Conservation (phyloP, 2,797 vertebrate genomes). For the Pogoniulus pusillus region DNA sequence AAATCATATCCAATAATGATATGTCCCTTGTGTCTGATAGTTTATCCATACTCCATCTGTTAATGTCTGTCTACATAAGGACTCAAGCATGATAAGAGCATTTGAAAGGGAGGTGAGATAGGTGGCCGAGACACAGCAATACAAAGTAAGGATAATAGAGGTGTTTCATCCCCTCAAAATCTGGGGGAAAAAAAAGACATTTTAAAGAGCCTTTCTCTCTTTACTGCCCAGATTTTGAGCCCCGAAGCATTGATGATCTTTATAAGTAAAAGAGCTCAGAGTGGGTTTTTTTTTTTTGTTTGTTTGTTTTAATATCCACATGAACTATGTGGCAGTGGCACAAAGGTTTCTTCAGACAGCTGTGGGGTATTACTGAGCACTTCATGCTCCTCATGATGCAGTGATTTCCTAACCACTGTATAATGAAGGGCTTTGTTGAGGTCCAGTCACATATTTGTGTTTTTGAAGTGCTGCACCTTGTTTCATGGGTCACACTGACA, state of each 20-base stretch:
- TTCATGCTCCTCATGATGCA: constrained; percentile 29
- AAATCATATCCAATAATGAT: background rate
- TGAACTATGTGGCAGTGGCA: constrained; percentile 44
- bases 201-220: background rate
- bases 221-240: background rate
- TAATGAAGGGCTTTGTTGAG: constrained; percentile 52
- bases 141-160: background rate
- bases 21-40: background rate
- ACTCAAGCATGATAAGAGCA: background rate
- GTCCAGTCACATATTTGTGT: background rate
- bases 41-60: background rate
- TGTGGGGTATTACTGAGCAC: constrained; percentile 23
- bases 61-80: background rate
- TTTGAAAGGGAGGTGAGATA: background rate
- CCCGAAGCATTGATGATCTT: background rate
- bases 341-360: constrained; percentile 45
- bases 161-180: background rate
- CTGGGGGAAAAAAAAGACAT: background rate
- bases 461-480: constrained; percentile 18
- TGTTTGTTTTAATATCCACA: constrained; percentile 45
- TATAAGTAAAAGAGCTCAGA: background rate
- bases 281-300: constrained; percentile 10
- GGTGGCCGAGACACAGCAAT: background rate
- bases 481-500: background rate
- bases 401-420: constrained; percentile 22